Base-by-base conservation (phyloP, 2,888 invertebrate species). In the Phengaris arion region DNA sequence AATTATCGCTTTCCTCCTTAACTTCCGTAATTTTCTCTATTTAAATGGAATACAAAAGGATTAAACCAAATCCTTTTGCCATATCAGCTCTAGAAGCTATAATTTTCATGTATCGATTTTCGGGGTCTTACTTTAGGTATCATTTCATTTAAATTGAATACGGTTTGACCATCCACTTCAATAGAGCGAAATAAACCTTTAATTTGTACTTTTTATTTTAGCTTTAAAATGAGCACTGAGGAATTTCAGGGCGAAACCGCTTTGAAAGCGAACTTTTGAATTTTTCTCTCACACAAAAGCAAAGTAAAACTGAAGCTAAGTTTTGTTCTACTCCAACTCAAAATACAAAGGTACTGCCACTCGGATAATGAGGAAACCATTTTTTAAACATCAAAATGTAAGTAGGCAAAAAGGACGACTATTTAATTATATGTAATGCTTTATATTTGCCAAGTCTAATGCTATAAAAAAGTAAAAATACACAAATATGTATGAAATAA, bases 201-300 rank as follows among this genome's bases (percentile, higher is more conserved):
- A 12, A 64, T 64, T 64, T 64, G 13, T 64, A 64, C 64, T 64
- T 52, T 72, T 72, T 72, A 74, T 64, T 74, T 64, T 7, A 52
- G 35, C 13, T 64, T 64, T 57, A 15, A 68, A 74, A 74, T 54
- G 22, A 68, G n/a, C 54, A 54, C 68, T 48, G 13, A 35, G 70
- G 54, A 72, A 72, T 72, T 72, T 72, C 35, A 52, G 72, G 15
- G 52, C 51, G 72, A 22, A 68, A 72, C 52, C 72, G 72, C 72
- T 72, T 72, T 72, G 72, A 52, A 35, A 72, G 52, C 35, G 35
- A 52, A 72, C 72, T 72, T 72, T 72, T 54, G 52, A 72, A 54
- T 72, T 72, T 72, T 72, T 72, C 72, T 72, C 54, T 72, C 68
- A 68, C 68, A 74, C 74, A 68, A 74, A 35, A 48, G 59, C 54